These are phyloP conservation scores for Archivesica marissinica DNA, from an alignment of 1,140 invertebrate genomes.

Conservation along the genomic window DNA sequence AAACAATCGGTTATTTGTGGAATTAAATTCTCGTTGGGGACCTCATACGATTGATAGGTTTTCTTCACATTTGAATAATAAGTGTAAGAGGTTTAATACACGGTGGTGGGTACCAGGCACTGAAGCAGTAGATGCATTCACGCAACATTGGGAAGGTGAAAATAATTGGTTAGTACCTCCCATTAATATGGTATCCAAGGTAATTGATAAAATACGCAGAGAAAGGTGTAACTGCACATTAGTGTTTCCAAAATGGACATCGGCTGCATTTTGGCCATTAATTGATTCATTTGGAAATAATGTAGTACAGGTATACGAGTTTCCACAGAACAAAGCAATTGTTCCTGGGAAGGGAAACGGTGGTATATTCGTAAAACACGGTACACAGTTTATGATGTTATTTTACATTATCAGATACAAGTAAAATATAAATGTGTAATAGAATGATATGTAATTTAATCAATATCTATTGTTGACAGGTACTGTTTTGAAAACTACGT, in stretches of 20 bases:
- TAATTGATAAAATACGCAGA: constrained; percentile 18
- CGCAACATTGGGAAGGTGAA: constrained; percentile 43
- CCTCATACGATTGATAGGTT: constrained; percentile 51
- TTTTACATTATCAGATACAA: background rate
- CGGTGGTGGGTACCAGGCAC: constrained; percentile 53
- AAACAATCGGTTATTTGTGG: constrained; percentile 8
- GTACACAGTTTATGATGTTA: constrained; percentile 7
- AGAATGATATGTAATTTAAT: too few species aligned
- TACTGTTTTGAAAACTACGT: background rate
- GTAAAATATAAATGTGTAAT: too few species aligned
- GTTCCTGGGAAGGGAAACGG: constrained; percentile 10
- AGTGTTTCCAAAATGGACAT: constrained; percentile 43
- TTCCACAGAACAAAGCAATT: background rate
- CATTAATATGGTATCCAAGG: constrained; percentile 12
- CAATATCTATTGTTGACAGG: constrained; percentile 42
- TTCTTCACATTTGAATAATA: constrained; percentile 56
- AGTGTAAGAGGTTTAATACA: constrained; percentile 56
- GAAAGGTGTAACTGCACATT: constrained; percentile 27
- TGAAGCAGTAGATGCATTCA: constrained; percentile 25
- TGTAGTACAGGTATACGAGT: too few species aligned
- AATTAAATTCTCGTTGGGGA: constrained; percentile 54
- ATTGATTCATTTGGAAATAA: too few species aligned
- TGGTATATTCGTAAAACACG: constrained; percentile 20
- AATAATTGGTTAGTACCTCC: constrained; percentile 66
- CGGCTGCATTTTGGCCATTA: too few species aligned